A percentile compares a stretch with the other conserved stretches of the same genome.
These are phyloP conservation scores for Tetramorium simillimum DNA, from an alignment of 1,140 invertebrate species.

Conservation along the genomic window DNA sequence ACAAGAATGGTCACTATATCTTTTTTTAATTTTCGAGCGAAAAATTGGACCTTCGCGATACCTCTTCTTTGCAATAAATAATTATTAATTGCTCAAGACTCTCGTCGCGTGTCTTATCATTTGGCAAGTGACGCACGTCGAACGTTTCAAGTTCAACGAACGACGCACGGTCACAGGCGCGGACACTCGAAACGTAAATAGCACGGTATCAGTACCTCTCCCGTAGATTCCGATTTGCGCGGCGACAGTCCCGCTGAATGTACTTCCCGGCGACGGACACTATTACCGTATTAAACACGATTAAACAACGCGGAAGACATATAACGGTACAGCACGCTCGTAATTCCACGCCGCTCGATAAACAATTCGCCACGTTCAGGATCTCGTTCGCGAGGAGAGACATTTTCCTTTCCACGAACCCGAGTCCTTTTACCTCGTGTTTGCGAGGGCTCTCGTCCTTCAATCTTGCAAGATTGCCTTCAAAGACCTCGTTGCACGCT, in stretches of 20 bases:
- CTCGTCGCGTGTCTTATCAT: not conserved
- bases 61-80: not conserved
- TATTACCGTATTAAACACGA: constrained; percentile 8
- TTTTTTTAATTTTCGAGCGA: too few relatives aligned
- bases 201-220: not conserved
- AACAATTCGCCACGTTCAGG: constrained; percentile 16
- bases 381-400: not conserved
- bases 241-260: not conserved
- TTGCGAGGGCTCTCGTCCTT: not conserved
- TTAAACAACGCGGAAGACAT: constrained; percentile 14
- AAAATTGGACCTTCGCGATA: too few relatives aligned
- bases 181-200: not conserved
- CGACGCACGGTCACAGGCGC: not conserved
- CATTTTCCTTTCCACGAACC: not conserved
- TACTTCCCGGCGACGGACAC: not conserved
- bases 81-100: not conserved
- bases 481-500: not conserved
- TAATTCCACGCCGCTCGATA: constrained; percentile 20
- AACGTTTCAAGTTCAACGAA: not conserved
- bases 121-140: not conserved
- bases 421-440: not conserved
- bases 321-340: constrained; percentile 6
- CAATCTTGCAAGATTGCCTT: constrained; percentile 11
- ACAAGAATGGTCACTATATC: too few relatives aligned
- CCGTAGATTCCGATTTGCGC: not conserved